Base-by-base conservation (phyloP, 2,888 invertebrate genomes). In the Pseudoips prasinana region DNA sequence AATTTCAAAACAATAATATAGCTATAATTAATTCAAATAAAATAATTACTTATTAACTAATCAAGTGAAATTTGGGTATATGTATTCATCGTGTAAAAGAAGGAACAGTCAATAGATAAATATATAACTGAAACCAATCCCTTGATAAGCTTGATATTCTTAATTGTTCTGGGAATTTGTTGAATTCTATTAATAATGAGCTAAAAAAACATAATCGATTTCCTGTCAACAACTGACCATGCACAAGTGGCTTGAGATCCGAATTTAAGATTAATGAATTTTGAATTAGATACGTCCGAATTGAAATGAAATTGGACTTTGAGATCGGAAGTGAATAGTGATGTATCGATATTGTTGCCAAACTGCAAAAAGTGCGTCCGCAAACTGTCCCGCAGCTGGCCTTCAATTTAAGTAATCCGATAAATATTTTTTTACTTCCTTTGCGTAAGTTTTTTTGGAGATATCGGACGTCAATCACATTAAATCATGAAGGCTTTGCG, bases 191-290 rank as follows among this genome's bases (percentile, higher is more conserved):
- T 53, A 58, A 59, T 58, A 55, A 41, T 47, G 64, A 70, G 67
- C 44, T 59, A 58, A 46, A 51, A 56, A 56, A 42, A 31, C 50
- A 63, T 59, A 80, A 85, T 83, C 81, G 80, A 84, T 87, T 83
- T 88, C 86, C 86, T 87, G 87, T 84, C 84, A 79, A 73, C 81
- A 75, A 86, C 86, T 88, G 87, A 87, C 87, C 87, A 86, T 76
- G 66, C 71, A 79, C 79, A 85, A 84, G 83, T 83, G 78, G 74
- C 54, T 70, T 55, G 69, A 60, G 62, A 67, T 68, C 67, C 54
- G 69, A 64, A 66, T 59, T 39, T 51, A 39, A 86, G 87, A 88
- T 87, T 88, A 86, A 88, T 88, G 88, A 83, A 77, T 77, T 73
- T 72, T 67, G 67, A 79, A 87, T 88, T 87, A 81, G 85, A 77